These are phyloP conservation scores for Amazona vittata DNA, from an alignment of 2,113 vertebrate species.

Conservation along the genomic window DNA sequence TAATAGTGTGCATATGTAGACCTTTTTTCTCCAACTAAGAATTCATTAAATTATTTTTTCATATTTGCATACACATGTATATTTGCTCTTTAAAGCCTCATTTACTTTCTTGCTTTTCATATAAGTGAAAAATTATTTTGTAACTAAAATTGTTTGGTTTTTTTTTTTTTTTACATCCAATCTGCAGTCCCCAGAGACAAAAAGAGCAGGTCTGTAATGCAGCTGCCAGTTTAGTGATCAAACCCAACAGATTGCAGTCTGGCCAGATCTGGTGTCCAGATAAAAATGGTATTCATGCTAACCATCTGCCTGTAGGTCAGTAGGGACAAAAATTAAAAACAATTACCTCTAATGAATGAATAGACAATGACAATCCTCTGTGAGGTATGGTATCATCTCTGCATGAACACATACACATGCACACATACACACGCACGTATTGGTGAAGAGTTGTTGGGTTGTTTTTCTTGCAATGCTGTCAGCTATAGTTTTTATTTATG, in stretches of 20 bases:
- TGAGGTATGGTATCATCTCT: slow-evolving; percentile 59
- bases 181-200: slow-evolving; percentile 45
- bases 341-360: slow-evolving; percentile 80
- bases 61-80: not conserved
- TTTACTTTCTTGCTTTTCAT: not conserved
- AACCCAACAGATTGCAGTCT: slow-evolving; percentile 59
- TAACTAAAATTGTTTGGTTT: not conserved
- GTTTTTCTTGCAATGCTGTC: not conserved
- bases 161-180: slow-evolving; percentile 32
- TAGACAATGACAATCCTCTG: slow-evolving; percentile 74
- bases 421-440: not conserved
- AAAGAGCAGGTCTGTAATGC: slow-evolving; percentile 60
- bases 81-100: not conserved
- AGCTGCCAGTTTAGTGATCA: slow-evolving; percentile 71
- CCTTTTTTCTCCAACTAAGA: not conserved
- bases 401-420: not conserved
- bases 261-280: slow-evolving; percentile 78
- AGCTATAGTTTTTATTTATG: not conserved
- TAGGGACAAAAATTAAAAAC: slow-evolving; percentile 79
- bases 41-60: not conserved
- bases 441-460: not conserved
- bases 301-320: slow-evolving; percentile 81
- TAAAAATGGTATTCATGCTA: slow-evolving; percentile 79
- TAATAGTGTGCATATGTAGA: not conserved
- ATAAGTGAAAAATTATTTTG: not conserved